phyloP scores from a whole-genome alignment of 2,797 vertebrate species.

The Aldrovandia affinis region DNA sequence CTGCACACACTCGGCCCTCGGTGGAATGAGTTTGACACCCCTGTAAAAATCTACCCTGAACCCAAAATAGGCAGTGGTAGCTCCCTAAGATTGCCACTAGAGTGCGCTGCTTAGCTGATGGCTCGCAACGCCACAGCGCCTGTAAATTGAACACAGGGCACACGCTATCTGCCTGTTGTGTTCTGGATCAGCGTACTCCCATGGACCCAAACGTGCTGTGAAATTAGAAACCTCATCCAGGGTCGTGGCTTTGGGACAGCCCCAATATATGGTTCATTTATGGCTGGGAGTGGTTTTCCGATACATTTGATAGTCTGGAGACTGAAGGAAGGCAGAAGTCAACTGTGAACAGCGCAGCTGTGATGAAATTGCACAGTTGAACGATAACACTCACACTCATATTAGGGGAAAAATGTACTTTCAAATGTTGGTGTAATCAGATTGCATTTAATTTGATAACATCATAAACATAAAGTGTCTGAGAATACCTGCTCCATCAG shows the following conservation, averaged over 20 bases:
- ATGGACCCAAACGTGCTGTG: no score
- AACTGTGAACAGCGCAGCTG: conserved; percentile 26
- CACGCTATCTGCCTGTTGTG: neutral
- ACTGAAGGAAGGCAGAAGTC: neutral
- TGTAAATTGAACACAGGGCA: neutral
- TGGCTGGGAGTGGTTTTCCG: neutral
- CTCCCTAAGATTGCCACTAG: neutral
- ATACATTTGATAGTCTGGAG: neutral
- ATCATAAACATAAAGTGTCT: no score
- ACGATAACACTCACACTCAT: no score
- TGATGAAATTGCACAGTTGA: neutral
- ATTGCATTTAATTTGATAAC: no score
- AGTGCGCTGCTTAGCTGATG: neutral
- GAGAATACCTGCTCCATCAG: no score
- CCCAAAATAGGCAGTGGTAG: neutral
- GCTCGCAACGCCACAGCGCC: neutral
- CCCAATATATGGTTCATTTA: neutral
- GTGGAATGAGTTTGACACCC: no score
- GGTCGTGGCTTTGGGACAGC: neutral
- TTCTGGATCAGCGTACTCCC: neutral
- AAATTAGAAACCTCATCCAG: no score
- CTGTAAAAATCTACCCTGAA: neutral
- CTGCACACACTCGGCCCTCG: no score
- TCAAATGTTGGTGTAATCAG: no score
- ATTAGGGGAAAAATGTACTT: no score